Base-by-base conservation (phyloP, 2,797 vertebrate species). In the Sphaeramia orbicularis region DNA sequence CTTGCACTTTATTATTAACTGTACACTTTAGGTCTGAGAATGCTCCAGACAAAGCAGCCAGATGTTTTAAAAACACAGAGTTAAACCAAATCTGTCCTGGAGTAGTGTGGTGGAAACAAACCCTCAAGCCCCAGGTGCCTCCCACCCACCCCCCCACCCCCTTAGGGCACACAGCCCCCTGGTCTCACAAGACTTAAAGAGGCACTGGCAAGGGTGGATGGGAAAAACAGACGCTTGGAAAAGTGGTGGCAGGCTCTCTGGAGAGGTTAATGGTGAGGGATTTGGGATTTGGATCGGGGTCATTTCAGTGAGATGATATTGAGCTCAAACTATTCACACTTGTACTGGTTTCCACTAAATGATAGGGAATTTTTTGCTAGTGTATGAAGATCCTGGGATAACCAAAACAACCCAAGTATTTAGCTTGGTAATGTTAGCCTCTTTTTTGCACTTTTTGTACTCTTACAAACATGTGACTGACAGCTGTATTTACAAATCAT, bases 41-140 rank as follows among this genome's bases (percentile, higher is more conserved):
- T 4, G 40, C 42, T 62, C 14, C 42, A 67, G 45, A 55, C 55
- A 59, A 27, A 69, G 30, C n/a, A 56, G 51, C 66, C 70, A 77
- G 75, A 79, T 76, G 77, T 74, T 60, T 65, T 70, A 53, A 24
- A 65, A 61, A 50, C 47, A 15, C 60, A 74, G n/a, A n/a, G 42
- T 44, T 72, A n/a, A 16, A 54, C 48, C 14, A 10, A 7, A 42
- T 72, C 73, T 70, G 56, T 45, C 30, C 40, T 40, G 63, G 62
- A 75, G 72, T 73, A 70, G 44, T 80, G 37, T 58, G 18, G 30
- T 72, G 66, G 59, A 81, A 83, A 81, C 61, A 78, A 63, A 65
- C 68, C 44, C 51, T 57, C 21, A 36, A 65, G 56, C 65, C 70
- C 65, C 71, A 81, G 68, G 70, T 71, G 71, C 24, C 38, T 63